Conservation (phyloP, 2,888 invertebrate species). For the Acronicta aceris region DNA sequence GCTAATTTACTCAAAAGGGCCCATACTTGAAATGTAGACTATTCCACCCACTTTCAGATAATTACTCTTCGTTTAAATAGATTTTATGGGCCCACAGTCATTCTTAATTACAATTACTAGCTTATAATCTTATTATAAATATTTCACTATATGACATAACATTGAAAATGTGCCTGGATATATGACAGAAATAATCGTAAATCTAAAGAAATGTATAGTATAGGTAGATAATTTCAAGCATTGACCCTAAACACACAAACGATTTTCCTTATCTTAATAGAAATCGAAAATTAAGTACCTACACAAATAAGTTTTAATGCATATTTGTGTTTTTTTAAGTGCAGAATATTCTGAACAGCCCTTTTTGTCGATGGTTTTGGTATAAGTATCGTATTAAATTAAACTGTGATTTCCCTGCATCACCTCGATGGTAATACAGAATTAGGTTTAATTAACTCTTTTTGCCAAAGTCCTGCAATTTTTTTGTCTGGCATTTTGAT, state of each 20-base stretch:
- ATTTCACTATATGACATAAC: background rate
- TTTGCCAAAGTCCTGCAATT: too few species aligned
- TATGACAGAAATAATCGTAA: slow-evolving; percentile 16
- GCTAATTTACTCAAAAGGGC: slow-evolving; percentile 8
- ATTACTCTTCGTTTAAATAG: background rate
- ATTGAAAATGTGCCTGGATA: background rate
- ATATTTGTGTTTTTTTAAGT: background rate
- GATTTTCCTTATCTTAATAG: slow-evolving; percentile 19
- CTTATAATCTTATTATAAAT: slow-evolving; percentile 2
- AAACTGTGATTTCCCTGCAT: slow-evolving; percentile 1
- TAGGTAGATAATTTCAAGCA: slow-evolving; percentile 27
- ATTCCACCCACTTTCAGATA: background rate
- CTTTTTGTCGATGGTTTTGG: slow-evolving; percentile 6
- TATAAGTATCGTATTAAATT: background rate
- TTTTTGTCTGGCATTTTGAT: background rate
- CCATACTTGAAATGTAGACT: slow-evolving; percentile 17
- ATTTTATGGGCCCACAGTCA: background rate
- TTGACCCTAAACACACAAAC: slow-evolving; percentile 12
- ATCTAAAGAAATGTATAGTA: slow-evolving; percentile 1
- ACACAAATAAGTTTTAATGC: background rate
- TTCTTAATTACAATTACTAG: background rate
- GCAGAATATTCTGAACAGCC: slow-evolving; percentile 15
- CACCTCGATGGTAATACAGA: background rate
- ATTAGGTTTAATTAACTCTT: background rate
- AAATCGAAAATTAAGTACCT: slow-evolving; percentile 32